phyloP scores from a whole-genome alignment of 2,888 invertebrate genomes.

The Tiliacea aurago region DNA sequence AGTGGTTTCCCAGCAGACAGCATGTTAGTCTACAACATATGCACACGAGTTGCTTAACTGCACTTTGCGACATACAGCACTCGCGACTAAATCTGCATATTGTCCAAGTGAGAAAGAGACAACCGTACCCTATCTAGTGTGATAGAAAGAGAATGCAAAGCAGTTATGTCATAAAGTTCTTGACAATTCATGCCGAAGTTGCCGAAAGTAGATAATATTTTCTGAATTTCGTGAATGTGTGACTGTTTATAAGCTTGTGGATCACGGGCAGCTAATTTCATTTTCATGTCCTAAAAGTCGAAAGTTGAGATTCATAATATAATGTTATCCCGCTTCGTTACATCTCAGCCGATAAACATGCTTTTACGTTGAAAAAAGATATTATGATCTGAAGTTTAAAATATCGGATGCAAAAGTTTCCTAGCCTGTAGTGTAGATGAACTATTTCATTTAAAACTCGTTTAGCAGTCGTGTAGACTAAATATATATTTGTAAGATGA shows the following conservation, averaged over 20 bases:
- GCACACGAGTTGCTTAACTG: slow-evolving; percentile 64
- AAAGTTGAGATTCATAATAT: slow-evolving; percentile 19
- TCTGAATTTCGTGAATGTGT: slow-evolving; percentile 42
- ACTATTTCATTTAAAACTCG: background rate
- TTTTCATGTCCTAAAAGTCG: slow-evolving; percentile 27
- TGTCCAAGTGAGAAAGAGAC: slow-evolving; percentile 38
- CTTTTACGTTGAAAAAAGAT: background rate
- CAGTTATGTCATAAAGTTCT: slow-evolving; percentile 42
- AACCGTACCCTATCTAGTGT: background rate
- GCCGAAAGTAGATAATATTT: slow-evolving; percentile 57
- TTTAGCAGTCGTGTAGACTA: background rate
- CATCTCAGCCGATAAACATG: slow-evolving; percentile 10
- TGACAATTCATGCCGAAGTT: slow-evolving; percentile 52
- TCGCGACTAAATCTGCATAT: slow-evolving; percentile 54
- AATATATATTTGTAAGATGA: background rate
- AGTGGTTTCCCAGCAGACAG: slow-evolving; percentile 56
- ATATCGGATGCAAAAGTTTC: background rate
- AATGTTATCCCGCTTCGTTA: background rate
- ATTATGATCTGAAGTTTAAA: background rate
- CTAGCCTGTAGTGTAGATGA: background rate
- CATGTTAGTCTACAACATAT: slow-evolving; percentile 59
- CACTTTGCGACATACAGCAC: slow-evolving; percentile 53
- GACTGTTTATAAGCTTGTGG: slow-evolving; percentile 40
- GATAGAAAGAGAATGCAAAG: slow-evolving; percentile 16
- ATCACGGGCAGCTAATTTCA: slow-evolving; percentile 42